phyloP scores from a whole-genome alignment of 2,797 vertebrate species.

The Danio albolineatus region DNA sequence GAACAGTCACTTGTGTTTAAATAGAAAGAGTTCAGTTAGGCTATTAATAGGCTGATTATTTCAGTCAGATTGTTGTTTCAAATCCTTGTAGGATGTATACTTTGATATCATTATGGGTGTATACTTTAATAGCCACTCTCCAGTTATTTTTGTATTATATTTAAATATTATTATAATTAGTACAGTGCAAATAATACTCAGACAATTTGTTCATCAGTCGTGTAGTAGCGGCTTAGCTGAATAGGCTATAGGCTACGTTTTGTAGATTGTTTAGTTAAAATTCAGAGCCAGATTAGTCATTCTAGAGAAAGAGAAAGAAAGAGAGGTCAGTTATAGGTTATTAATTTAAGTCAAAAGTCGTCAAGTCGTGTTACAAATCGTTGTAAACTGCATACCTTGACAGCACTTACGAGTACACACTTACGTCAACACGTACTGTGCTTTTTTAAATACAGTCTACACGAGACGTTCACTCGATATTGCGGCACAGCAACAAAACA shows the following conservation, averaged over 20 bases:
- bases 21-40: too few species aligned
- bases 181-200: not conserved
- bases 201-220: too few species aligned
- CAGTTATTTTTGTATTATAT: not conserved
- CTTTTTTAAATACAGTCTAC: not conserved
- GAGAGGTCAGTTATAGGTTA: not conserved
- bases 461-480: not conserved
- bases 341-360: not conserved
- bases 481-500: not conserved
- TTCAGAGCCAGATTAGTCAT: not conserved
- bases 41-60: too few species aligned
- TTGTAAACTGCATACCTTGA: not conserved
- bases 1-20: too few species aligned
- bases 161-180: not conserved
- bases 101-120: too few species aligned
- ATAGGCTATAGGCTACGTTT: too few species aligned
- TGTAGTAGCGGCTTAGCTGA: not conserved
- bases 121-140: too few species aligned
- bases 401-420: not conserved
- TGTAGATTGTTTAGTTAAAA: not conserved
- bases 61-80: too few species aligned
- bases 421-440: not conserved
- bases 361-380: not conserved
- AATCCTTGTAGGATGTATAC: too few species aligned
- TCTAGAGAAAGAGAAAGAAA: not conserved